Evolutionary conservation across 2,888 invertebrate genomes (phyloP).

Genomic region (Drosophila affinis): DNA sequence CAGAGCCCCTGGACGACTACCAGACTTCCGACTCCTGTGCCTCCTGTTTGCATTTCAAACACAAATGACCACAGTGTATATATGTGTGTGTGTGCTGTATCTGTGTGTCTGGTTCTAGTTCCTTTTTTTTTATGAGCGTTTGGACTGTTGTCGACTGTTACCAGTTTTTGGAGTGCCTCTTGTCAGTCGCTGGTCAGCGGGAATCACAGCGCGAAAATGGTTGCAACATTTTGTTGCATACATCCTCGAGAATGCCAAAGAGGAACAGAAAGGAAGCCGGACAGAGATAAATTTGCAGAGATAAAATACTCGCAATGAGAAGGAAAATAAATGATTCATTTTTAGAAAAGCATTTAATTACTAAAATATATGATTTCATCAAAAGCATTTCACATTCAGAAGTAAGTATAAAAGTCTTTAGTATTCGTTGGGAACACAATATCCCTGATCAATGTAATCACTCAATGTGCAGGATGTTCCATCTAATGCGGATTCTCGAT

Average conservation of each 20-base stretch:
- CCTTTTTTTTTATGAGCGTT: slow-evolving; percentile 27
- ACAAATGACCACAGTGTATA: slow-evolving; percentile 19
- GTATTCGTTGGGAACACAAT: too few species aligned
- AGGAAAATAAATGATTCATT: too few species aligned
- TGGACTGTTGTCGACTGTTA: slow-evolving; percentile 53
- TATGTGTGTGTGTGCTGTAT: slow-evolving; percentile 25
- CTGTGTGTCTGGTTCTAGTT: slow-evolving; percentile 51
- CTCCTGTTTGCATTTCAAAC: slow-evolving; percentile 23
- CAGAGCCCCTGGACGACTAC: slow-evolving; percentile 12
- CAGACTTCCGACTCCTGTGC: slow-evolving; percentile 2
- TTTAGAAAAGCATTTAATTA: too few species aligned
- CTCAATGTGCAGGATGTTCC: too few species aligned
- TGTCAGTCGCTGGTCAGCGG: slow-evolving; percentile 20
- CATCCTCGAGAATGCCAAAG: not conserved
- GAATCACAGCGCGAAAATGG: slow-evolving; percentile 3
- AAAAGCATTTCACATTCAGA: too few species aligned
- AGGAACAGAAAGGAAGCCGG: slow-evolving; percentile 9
- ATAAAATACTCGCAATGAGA: not conserved
- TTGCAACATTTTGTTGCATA: slow-evolving; percentile 21
- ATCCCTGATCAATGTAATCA: too few species aligned
- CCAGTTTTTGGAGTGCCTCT: slow-evolving; percentile 66
- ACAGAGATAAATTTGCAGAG: too few species aligned
- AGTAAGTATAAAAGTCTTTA: too few species aligned
- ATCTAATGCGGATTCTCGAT: too few species aligned
- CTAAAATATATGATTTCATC: too few species aligned